Base-by-base conservation (phyloP, 2,113 vertebrate genomes). In the Forbesichthys agassizii region DNA sequence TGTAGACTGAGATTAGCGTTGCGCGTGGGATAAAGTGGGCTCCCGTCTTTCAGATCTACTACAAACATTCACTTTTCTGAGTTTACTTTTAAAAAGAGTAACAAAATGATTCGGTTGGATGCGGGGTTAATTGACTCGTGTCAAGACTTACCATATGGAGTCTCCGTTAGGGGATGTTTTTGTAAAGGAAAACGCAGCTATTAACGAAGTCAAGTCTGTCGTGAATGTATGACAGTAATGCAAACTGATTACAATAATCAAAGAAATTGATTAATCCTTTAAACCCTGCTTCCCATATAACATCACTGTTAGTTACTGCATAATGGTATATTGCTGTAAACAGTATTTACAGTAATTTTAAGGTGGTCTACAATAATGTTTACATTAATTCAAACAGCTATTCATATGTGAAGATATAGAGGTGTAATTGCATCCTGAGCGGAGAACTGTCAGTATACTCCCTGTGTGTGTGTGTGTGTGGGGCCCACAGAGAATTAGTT, bases 281-380 rank as follows among this genome's bases (percentile, higher is more conserved):
- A 42, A 42, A 42, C 36, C 5, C 36, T 42, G 36, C 36, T 42
- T 5, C 36, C 36, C 36, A 5, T 8, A 42, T 42, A 7, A 42
- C 4, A 8, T 42, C 0, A 7, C 36, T 42, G 4, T 42, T 42
- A 27, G 27, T 27, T 27, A 27, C 27, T 27, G 27, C 27, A 86
- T 80, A 86, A 83, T 83, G 77, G 70, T 79, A 63, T 63, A 71
- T 75, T 85, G 80, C 71, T 81, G 70, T 68, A 79, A 88, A 42
- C 36, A 42, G 36, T 27, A 42, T 42, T 42, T 8, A 42, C 36
- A 42, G 36, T 42, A 4, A 42, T 6, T 5, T 27, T 3, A 27
- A 27, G 27, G 27, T 27, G 27, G 27, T 27, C 27, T 27, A 27
- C 27, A 27, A 27, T 27, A 27, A 27, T 27, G 27, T 27, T 3